Percentiles rank a stretch among this genome's conserved stretches.
Evolutionary conservation across 1,140 invertebrate species (phyloP).

Genomic region (Diachasma alloeum): DNA sequence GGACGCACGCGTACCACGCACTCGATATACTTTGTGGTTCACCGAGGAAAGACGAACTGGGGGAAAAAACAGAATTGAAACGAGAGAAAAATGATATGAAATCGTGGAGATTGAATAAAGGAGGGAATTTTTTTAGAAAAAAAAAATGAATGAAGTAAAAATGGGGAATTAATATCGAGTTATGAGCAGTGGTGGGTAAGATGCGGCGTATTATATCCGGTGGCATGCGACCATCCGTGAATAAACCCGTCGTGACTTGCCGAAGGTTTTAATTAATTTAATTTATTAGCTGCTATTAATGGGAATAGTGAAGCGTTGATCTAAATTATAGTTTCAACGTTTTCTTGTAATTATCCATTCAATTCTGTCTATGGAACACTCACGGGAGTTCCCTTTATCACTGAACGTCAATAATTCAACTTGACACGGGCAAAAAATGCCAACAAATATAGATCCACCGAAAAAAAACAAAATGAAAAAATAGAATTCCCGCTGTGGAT

Average conservation of each 20-base stretch:
- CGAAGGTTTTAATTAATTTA: conserved; percentile 23
- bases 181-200: background rate
- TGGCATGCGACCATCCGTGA: conserved; percentile 19
- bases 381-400: background rate
- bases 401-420: background rate
- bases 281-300: conserved; percentile 6
- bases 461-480: background rate
- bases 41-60: conserved; percentile 27
- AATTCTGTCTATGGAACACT: background rate
- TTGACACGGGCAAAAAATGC: background rate
- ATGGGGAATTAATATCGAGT: conserved; percentile 14
- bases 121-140: background rate
- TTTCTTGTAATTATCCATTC: conserved; percentile 6
- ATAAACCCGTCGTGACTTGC: conserved; percentile 22
- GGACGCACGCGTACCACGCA: conserved; percentile 26
- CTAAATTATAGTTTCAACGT: conserved; percentile 5
- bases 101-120: background rate
- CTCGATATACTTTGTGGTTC: conserved; percentile 37
- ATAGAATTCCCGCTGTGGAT: background rate
- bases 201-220: background rate
- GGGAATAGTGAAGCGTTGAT: conserved; percentile 10
- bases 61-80: background rate
- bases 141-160: background rate
- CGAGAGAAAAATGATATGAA: background rate
- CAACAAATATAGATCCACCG: background rate